These are phyloP conservation scores for Aulostomus chinensis DNA, from an alignment of 2,797 vertebrate genomes.

Conservation along the genomic window DNA sequence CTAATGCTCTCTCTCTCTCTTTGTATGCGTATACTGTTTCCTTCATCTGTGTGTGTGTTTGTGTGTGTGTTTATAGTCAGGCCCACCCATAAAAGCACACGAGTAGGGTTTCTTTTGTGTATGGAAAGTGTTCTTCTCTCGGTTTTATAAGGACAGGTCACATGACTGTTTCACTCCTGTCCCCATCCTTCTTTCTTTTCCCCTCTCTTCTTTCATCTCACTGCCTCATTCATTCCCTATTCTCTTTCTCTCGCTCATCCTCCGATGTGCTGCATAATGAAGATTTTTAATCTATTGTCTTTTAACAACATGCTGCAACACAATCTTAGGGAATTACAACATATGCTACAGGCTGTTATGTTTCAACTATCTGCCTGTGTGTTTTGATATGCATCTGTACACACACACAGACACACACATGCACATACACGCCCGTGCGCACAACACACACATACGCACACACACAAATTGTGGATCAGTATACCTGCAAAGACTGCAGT, in stretches of 20 bases:
- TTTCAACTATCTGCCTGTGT: slow-evolving; percentile 4
- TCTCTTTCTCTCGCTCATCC: slow-evolving; percentile 16
- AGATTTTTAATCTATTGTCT: slow-evolving; percentile 28
- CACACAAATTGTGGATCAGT: too few species aligned
- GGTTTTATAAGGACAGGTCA: slow-evolving; percentile 5
- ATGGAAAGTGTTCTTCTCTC: slow-evolving; percentile 4
- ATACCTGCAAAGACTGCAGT: too few species aligned
- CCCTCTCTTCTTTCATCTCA: background rate
- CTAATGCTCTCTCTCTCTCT: slow-evolving; percentile 40
- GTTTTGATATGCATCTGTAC: slow-evolving; percentile 9
- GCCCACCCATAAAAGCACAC: slow-evolving; percentile 22
- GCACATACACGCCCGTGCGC: background rate
- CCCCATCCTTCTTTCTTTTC: background rate
- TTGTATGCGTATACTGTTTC: too few species aligned
- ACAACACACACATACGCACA: too few species aligned
- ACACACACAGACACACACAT: too few species aligned
- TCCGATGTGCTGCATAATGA: slow-evolving; percentile 19
- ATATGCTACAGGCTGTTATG: slow-evolving; percentile 22
- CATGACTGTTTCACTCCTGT: background rate
- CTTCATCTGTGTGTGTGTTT: slow-evolving; percentile 3
- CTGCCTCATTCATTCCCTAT: background rate
- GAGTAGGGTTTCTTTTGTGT: slow-evolving; percentile 17
- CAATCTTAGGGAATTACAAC: slow-evolving; percentile 32
- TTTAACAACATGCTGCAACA: slow-evolving; percentile 18
- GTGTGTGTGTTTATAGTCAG: slow-evolving; percentile 2